Evolutionary conservation across 1,140 invertebrate species (phyloP), one percentile per base, ranked within the genome.

Genomic region (Steinernema feltiae): DNA sequence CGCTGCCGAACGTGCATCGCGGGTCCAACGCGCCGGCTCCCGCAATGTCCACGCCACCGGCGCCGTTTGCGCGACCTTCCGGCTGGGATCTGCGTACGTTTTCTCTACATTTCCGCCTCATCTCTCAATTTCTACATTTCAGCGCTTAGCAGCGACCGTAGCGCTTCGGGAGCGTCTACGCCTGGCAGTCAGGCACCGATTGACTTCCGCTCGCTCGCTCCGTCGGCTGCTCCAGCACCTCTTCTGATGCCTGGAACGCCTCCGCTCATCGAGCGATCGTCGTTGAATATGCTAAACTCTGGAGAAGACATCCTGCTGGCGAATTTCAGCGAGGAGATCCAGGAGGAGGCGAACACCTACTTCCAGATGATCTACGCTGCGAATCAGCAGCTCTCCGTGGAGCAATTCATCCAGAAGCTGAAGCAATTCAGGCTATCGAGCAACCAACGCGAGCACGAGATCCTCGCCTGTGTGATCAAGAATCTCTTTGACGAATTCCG

Each of bases 401-500:
- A 88, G 70, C 85, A 87, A 30, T 86, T 88, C 27, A 81, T 89
- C 0, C 93, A 95, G 69, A 94, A 97, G 91, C 87, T 98, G 30
- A 97, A 97, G 84, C 91, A 92, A 74, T 98, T 98, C 87, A 93
- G 96, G 87, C 93, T 97, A 75, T 97, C 95, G 0, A 89, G 89
- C 0, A 92, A 90, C 32, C 21, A 30, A 1, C 53, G 72, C 1
- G 79, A 80, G 18, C 74, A 76, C 0, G 24, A 92, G 84, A 94
- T 99, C 0, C 98, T 96, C 86, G 91, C 91, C n/a, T 99, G 97
- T 85, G 98, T 99, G 94, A 88, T 99, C 69, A 89, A 94, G 30
- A 99, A 98, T 88, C 89, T 99, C 1, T 98, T 98, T 88, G 97
- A 99, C 88, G 97, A 99, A 86, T 98, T 98, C 86, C 91, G 92